phyloP scores from a whole-genome alignment of 2,888 invertebrate genomes.

The Drosophila tripunctata region DNA sequence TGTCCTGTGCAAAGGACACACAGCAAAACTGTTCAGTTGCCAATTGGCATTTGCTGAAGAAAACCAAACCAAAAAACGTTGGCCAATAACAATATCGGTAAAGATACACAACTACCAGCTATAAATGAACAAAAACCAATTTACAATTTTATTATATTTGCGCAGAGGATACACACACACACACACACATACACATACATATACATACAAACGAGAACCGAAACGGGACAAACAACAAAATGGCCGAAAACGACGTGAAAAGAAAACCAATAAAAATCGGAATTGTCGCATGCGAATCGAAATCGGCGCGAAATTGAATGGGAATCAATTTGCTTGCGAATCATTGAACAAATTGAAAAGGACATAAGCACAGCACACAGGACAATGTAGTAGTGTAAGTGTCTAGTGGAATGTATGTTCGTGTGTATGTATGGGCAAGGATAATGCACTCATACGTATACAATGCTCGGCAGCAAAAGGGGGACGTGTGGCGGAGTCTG shows the following conservation, averaged over 20 bases:
- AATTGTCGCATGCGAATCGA: conserved; percentile 74
- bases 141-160: conserved; percentile 79
- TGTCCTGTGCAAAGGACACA: conserved; percentile 14
- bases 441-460: conserved; percentile 41
- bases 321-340: conserved; percentile 81
- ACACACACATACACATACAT: conserved; percentile 17
- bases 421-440: neutral
- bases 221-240: conserved; percentile 47
- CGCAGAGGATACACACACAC: conserved; percentile 36
- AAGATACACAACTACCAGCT: conserved; percentile 63
- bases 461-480: neutral
- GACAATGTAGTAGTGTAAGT: conserved; percentile 28
- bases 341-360: conserved; percentile 83
- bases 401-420: conserved; percentile 17
- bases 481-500: conserved; percentile 30
- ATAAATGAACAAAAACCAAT: conserved; percentile 74
- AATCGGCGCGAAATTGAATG: conserved; percentile 79
- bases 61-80: conserved; percentile 47
- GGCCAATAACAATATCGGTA: conserved; percentile 76
- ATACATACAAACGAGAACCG: conserved; percentile 14
- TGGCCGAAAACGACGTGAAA: conserved; percentile 49
- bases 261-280: conserved; percentile 77
- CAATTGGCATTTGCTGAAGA: conserved; percentile 14
- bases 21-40: neutral
- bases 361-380: conserved; percentile 56